Percentiles rank a stretch among this genome's conserved stretches.
Evolutionary conservation across 2,113 vertebrate species (phyloP).

Genomic region (Vulpes lagopus): DNA sequence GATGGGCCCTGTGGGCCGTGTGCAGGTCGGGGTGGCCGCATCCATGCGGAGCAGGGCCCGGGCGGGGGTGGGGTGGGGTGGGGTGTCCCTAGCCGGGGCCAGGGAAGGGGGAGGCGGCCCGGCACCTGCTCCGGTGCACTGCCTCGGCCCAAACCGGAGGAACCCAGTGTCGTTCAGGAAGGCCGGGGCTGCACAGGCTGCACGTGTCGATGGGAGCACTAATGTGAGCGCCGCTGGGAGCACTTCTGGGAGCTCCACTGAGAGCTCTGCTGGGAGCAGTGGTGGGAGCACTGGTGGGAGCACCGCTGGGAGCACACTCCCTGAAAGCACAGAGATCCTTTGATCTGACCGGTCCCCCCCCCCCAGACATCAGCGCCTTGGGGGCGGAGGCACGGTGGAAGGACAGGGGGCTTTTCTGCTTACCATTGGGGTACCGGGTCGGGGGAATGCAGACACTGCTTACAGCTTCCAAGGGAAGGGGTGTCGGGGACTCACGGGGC

Average conservation of each 20-base stretch:
- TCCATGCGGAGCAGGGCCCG: conserved; percentile 83
- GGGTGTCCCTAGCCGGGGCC: conserved; percentile 66
- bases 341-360: background rate
- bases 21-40: conserved; percentile 84
- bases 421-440: too few relatives aligned
- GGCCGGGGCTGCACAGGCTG: background rate
- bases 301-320: too few relatives aligned
- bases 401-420: too few relatives aligned
- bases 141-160: conserved; percentile 64
- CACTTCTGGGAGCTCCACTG: too few relatives aligned
- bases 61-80: conserved; percentile 53
- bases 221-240: too few relatives aligned
- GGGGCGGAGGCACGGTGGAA: background rate
- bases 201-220: too few relatives aligned
- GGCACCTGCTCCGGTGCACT: too few relatives aligned
- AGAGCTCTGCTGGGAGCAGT: too few relatives aligned
- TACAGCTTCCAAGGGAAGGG: conserved; percentile 35
- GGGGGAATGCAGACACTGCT: background rate
- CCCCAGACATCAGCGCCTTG: background rate
- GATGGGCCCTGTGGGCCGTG: conserved; percentile 82
- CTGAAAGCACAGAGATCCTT: background rate
- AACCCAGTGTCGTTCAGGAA: background rate
- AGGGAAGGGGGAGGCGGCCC: background rate
- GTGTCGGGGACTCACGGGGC: conserved; percentile 60
- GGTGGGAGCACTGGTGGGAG: too few relatives aligned